Evolutionary conservation across 2,797 vertebrate species (phyloP).

Genomic region (Natrix natrix): DNA sequence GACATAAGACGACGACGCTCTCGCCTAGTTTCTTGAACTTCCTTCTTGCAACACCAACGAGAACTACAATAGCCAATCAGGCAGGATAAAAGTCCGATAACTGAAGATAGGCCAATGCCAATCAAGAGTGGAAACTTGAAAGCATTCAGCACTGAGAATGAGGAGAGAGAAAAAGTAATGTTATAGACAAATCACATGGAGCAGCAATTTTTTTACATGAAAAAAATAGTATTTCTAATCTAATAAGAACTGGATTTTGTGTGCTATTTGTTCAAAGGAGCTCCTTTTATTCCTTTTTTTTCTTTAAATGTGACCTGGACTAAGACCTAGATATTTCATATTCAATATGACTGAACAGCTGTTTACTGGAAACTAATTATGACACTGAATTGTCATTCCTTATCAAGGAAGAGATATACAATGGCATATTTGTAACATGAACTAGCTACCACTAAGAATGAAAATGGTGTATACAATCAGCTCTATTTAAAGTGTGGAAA

Average conservation of each 20-base stretch:
- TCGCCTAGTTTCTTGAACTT: constrained; percentile 75
- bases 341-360: neutral
- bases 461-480: neutral
- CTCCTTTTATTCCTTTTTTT: neutral
- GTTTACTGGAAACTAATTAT: neutral
- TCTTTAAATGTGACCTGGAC: neutral
- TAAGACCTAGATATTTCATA: neutral
- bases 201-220: constrained; percentile 2
- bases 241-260: neutral
- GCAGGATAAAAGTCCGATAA: constrained; percentile 86
- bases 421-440: neutral
- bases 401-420: neutral
- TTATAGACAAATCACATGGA: constrained; percentile 22
- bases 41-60: constrained; percentile 88
- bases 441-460: neutral
- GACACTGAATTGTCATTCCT: neutral
- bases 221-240: neutral
- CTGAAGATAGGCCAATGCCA: constrained; percentile 79
- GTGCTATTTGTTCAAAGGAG: neutral
- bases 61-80: constrained; percentile 90
- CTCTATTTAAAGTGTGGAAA: neutral
- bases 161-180: neutral
- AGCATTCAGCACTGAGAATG: constrained; percentile 87
- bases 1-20: constrained; percentile 89
- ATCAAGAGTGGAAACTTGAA: constrained; percentile 91